phyloP scores from a whole-genome alignment of 2,888 invertebrate species.

The Scaptomyza parva region DNA sequence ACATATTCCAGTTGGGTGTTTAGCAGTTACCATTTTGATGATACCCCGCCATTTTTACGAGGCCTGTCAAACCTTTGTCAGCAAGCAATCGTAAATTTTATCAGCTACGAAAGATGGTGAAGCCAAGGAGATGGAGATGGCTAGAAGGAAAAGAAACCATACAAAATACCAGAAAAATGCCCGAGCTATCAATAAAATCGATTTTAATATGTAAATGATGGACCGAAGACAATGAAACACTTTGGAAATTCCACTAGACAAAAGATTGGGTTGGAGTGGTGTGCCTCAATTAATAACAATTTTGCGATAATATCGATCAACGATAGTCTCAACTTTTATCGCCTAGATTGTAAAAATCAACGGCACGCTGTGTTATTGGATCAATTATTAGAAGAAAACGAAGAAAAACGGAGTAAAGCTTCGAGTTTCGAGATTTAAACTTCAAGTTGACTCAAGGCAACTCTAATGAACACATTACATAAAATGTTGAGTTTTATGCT shows the following conservation, averaged over 20 bases:
- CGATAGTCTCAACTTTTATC: constrained; percentile 75
- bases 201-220: constrained; percentile 70
- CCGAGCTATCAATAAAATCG: constrained; percentile 60
- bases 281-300: constrained; percentile 68
- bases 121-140: constrained; percentile 11
- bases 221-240: constrained; percentile 49
- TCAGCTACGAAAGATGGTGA: constrained; percentile 30
- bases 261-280: constrained; percentile 11
- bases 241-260: constrained; percentile 45
- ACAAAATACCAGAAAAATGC: constrained; percentile 73
- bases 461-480: constrained; percentile 79
- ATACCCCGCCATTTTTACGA: constrained; percentile 55
- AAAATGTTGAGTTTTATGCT: constrained; percentile 73
- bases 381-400: constrained; percentile 77
- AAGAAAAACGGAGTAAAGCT: constrained; percentile 12
- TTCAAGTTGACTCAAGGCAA: constrained; percentile 31
- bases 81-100: constrained; percentile 57
- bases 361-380: constrained; percentile 74
- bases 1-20: constrained; percentile 4
- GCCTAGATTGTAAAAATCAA: constrained; percentile 76
- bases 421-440: constrained; percentile 5
- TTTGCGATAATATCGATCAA: constrained; percentile 76
- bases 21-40: constrained; percentile 64
- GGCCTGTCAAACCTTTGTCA: constrained; percentile 57
- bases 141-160: background rate